These are phyloP conservation scores for Larimichthys polyactis DNA, from an alignment of 2,113 vertebrate genomes.

Conservation along the genomic window DNA sequence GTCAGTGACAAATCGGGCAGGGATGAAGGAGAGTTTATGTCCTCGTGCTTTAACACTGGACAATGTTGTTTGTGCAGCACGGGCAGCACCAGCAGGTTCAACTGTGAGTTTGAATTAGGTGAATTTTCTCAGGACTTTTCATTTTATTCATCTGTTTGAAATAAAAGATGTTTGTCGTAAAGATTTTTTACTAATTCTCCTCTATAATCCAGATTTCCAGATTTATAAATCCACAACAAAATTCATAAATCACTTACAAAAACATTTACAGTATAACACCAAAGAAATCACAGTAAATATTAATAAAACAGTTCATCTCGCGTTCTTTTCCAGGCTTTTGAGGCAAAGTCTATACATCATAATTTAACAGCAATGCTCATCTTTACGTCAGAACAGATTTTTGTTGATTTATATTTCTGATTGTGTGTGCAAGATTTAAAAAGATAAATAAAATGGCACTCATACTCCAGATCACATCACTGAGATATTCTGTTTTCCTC, in stretches of 20 bases:
- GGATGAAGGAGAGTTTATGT: slow-evolving; percentile 49
- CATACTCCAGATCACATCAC: background rate
- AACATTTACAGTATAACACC: background rate
- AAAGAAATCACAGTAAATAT: background rate
- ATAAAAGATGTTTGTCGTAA: background rate
- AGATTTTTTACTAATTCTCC: background rate
- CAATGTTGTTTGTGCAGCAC: slow-evolving; percentile 11
- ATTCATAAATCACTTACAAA: background rate
- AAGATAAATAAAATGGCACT: background rate
- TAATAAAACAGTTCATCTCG: background rate
- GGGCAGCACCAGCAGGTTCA: background rate
- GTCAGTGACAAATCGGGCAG: slow-evolving; percentile 31
- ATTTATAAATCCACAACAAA: background rate
- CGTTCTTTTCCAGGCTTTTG: background rate
- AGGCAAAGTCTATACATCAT: background rate
- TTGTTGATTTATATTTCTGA: background rate
- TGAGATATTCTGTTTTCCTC: background rate
- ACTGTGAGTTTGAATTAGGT: background rate
- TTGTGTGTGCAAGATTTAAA: background rate
- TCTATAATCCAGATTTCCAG: background rate
- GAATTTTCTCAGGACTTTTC: background rate
- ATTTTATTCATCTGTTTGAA: background rate
- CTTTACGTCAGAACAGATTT: background rate
- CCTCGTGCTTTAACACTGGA: slow-evolving; percentile 7
- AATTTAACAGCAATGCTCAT: background rate